Base-by-base conservation (phyloP, 2,888 invertebrate species). In the Pyrrhia umbra region DNA sequence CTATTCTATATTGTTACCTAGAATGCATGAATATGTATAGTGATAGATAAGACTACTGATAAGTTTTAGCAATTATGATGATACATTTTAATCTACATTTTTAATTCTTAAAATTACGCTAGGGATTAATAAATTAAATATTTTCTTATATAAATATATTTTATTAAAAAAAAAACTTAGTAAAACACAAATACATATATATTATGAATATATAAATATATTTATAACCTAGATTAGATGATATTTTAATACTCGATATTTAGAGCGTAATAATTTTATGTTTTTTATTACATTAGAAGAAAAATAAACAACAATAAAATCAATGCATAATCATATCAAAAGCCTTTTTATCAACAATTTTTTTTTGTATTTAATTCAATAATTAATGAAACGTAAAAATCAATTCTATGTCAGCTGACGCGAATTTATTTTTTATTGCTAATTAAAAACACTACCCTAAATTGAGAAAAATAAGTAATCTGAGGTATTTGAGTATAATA, bases 11-110 rank as follows among this genome's bases (percentile, higher is more conserved):
- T 61, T 52, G 21, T 56, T 72, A 68, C 23, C 50, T 55, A 74
- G 37, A 52, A 46, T 62, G 60, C 69, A 83, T 83, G 80, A 77
- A 20, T 83, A 82, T 84, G 56, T 82, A 83, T 84, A 82, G 68
- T 84, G 79, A 74, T 37, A 65, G 23, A 59, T 64, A 65, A 30
- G 42, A 6, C 56, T 67, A 68, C 39, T 51, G 37, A 50, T 55
- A 30, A 47, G 21, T 37, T 37, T 43, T 25, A 47, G 39, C 51
- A 46, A 54, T 43, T 58, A 47, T 50, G 16, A 61, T 58, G 50
- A 66, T 65, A 46, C 55, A 37, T 55, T 65, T 40, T 18, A 49
- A 42, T 34, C 18, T 64, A 68, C 5, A 15, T 59, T 57, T 62
- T 46, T 43, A 59, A 64, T 39, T 55, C 34, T 49, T 66, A 58